phyloP scores from a whole-genome alignment of 2,113 vertebrate genomes.

The Jaculus jaculus region DNA sequence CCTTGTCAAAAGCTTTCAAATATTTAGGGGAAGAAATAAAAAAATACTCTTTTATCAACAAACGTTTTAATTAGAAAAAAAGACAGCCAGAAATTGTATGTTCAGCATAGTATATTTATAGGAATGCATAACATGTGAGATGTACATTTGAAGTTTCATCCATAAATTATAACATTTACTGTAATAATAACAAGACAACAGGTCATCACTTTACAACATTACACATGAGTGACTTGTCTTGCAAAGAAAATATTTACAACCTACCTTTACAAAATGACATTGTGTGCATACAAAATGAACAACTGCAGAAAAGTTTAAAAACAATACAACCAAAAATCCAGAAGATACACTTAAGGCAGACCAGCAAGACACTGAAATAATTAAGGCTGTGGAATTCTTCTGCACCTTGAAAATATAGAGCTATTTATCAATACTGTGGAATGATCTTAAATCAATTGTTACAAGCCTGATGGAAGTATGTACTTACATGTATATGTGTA shows the following conservation, averaged over 20 bases:
- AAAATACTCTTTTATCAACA: constrained; percentile 66
- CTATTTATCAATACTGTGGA: constrained; percentile 83
- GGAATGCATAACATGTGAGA: constrained; percentile 83
- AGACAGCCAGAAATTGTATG: constrained; percentile 65
- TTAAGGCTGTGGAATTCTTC: constrained; percentile 89
- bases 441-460: constrained; percentile 72
- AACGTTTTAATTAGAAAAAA: constrained; percentile 77
- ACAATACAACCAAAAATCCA: constrained; percentile 71
- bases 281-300: constrained; percentile 86
- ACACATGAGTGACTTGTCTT: constrained; percentile 83
- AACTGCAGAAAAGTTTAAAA: constrained; percentile 77
- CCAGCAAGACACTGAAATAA: constrained; percentile 87
- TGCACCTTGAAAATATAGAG: constrained; percentile 87
- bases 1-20: neutral
- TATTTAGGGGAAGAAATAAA: constrained; percentile 40
- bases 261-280: constrained; percentile 86
- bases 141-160: constrained; percentile 83
- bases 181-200: constrained; percentile 83
- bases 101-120: constrained; percentile 84
- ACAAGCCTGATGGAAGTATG: constrained; percentile 73
- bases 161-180: constrained; percentile 81
- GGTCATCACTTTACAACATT: constrained; percentile 84
- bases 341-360: constrained; percentile 89
- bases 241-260: constrained; percentile 88
- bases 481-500: constrained; percentile 77